These are phyloP conservation scores for Sinodicranocentrus sp. DNA, from an alignment of 2,888 invertebrate genomes.

Conservation along the genomic window DNA sequence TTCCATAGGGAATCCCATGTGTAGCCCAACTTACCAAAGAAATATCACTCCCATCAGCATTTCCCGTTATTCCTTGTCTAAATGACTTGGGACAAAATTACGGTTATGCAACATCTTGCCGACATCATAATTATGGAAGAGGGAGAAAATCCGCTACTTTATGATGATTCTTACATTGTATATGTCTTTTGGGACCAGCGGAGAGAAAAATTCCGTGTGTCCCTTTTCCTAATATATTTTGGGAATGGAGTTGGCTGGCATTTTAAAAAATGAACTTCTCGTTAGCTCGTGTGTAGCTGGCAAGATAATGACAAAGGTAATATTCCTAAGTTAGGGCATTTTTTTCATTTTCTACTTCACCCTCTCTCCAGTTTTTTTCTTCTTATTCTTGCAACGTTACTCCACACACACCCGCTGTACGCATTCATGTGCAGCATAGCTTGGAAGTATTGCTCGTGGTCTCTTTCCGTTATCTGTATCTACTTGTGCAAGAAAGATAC, in stretches of 20 bases:
- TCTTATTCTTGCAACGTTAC: no score
- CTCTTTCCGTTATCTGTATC: no score
- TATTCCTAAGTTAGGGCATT: neutral
- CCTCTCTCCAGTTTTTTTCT: neutral
- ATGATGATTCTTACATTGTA: no score
- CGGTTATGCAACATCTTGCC: constrained; percentile 6
- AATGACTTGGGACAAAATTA: no score
- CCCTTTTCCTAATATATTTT: neutral
- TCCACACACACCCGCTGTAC: no score
- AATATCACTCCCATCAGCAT: no score
- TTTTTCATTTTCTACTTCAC: constrained; percentile 15
- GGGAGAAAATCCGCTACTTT: neutral
- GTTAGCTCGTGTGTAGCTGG: neutral
- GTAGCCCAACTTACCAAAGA: no score
- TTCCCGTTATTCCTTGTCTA: no score
- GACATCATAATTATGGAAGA: neutral
- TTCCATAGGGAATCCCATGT: no score
- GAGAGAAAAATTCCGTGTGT: neutral
- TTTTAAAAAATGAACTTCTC: constrained; percentile 23
- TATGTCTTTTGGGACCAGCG: constrained; percentile 1
- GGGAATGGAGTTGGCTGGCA: neutral
- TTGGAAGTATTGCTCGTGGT: no score
- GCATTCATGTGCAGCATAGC: no score
- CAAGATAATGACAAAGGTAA: constrained; percentile 24
- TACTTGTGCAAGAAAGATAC: no score